These are phyloP conservation scores for Rhodeus uyekii DNA, from an alignment of 2,797 vertebrate species.

Conservation along the genomic window DNA sequence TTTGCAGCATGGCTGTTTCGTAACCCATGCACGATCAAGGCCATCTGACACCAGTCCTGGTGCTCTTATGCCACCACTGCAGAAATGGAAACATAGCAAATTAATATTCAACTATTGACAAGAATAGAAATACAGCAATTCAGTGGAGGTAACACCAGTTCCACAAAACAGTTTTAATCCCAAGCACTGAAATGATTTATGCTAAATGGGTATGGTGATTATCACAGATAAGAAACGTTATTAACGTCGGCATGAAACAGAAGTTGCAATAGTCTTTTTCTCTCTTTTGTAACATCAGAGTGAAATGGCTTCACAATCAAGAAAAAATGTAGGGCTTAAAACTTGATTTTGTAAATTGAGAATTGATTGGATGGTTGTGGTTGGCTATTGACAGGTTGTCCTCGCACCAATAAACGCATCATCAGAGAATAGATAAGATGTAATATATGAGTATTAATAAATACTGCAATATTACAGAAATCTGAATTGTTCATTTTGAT, in stretches of 20 bases:
- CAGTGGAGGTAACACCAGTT: neutral
- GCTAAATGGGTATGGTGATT: neutral
- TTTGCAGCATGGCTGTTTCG: conserved; percentile 67
- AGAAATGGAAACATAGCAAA: conserved; percentile 48
- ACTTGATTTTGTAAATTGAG: neutral
- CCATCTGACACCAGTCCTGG: conserved; percentile 60
- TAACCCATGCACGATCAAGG: conserved; percentile 61
- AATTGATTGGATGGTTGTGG: neutral
- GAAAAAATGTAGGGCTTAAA: neutral
- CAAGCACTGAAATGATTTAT: neutral
- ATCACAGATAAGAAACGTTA: neutral
- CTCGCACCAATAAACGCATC: too few species aligned
- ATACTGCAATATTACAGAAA: neutral
- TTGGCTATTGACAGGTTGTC: neutral
- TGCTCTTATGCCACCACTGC: conserved; percentile 47
- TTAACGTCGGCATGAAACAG: neutral
- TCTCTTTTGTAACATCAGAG: neutral
- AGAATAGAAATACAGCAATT: neutral
- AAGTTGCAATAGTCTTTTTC: neutral
- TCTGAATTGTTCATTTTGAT: neutral
- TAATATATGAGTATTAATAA: too few species aligned
- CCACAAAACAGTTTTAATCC: neutral
- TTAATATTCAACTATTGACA: conserved; percentile 13
- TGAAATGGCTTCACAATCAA: neutral
- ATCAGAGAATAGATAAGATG: too few species aligned